phyloP scores from a whole-genome alignment of 2,888 invertebrate genomes.

The Smittia sp. region DNA sequence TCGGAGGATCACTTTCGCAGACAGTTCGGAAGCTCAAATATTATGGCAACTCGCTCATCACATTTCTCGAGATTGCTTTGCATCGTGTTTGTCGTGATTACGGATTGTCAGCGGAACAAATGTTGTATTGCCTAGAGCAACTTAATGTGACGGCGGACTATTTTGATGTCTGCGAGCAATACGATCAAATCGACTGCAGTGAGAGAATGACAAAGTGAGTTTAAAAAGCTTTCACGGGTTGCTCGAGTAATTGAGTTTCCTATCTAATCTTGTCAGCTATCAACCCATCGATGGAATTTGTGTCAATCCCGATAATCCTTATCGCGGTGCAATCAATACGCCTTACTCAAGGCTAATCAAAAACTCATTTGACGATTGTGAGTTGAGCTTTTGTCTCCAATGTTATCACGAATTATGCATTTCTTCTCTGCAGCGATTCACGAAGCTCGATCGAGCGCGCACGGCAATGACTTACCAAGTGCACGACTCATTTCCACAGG shows the following conservation, averaged over 20 bases:
- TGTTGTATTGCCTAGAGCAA: constrained; percentile 8
- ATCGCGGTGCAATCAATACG: not conserved
- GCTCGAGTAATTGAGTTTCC: not conserved
- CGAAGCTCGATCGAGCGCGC: not conserved
- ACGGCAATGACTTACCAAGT: not conserved
- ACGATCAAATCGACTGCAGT: not conserved
- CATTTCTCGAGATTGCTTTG: constrained; percentile 10
- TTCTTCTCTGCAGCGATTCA: constrained; percentile 7
- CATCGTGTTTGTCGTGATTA: not conserved
- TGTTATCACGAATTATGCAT: not conserved
- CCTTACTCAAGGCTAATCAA: not conserved
- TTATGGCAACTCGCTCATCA: constrained; percentile 9
- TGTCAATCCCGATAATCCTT: not conserved
- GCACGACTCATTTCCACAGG: constrained; percentile 24
- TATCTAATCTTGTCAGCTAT: not conserved
- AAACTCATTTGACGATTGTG: constrained; percentile 17
- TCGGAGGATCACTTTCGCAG: not conserved
- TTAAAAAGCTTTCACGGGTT: not conserved
- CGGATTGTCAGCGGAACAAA: not conserved
- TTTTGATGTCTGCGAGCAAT: constrained; percentile 10
- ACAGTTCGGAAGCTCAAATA: not conserved
- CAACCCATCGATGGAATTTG: constrained; percentile 17
- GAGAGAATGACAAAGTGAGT: not conserved
- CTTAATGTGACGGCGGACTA: constrained; percentile 7
- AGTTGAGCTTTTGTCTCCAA: not conserved